A percentile compares a stretch with the other conserved stretches of the same genome.
These are phyloP conservation scores for Pteromalus puparum DNA, from an alignment of 1,140 invertebrate species.

Conservation along the genomic window DNA sequence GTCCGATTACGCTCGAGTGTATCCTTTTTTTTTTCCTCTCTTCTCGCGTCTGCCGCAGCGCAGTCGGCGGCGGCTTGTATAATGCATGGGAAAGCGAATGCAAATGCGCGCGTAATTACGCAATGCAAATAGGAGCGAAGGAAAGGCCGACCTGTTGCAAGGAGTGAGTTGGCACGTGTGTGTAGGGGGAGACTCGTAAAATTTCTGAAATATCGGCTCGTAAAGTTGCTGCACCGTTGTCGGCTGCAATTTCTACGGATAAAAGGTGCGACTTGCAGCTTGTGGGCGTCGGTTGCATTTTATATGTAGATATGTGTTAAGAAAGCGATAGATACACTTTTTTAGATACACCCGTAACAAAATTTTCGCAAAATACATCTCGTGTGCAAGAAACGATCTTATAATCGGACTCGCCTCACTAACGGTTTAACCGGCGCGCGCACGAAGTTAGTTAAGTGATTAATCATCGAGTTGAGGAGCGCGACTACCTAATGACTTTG, in stretches of 20 bases:
- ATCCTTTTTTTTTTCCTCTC: conserved; percentile 5
- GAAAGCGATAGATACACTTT: too few species aligned
- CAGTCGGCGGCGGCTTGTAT: conserved; percentile 15
- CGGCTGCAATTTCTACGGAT: too few species aligned
- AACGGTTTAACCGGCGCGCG: neutral
- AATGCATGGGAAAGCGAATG: conserved; percentile 15
- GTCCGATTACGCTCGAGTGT: conserved; percentile 21
- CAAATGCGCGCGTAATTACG: conserved; percentile 38
- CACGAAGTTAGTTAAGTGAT: neutral
- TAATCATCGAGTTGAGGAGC: conserved; percentile 34
- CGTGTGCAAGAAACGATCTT: too few species aligned
- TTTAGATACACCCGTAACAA: too few species aligned
- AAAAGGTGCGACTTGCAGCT: neutral
- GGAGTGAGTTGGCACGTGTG: too few species aligned
- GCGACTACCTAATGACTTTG: conserved; percentile 37
- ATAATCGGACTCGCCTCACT: too few species aligned
- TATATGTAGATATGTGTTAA: neutral
- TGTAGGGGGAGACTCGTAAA: conserved; percentile 13
- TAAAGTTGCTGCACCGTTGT: neutral
- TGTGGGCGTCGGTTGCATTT: neutral
- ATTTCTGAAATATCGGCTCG: conserved; percentile 42
- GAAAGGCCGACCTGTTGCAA: conserved; percentile 27
- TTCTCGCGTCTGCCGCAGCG: neutral
- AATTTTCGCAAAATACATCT: too few species aligned
- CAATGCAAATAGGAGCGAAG: conserved; percentile 44